Evolutionary conservation across 2,888 invertebrate genomes (phyloP), one percentile per base, ranked within the genome.

Genomic region (Tenthredo scrophulariae): DNA sequence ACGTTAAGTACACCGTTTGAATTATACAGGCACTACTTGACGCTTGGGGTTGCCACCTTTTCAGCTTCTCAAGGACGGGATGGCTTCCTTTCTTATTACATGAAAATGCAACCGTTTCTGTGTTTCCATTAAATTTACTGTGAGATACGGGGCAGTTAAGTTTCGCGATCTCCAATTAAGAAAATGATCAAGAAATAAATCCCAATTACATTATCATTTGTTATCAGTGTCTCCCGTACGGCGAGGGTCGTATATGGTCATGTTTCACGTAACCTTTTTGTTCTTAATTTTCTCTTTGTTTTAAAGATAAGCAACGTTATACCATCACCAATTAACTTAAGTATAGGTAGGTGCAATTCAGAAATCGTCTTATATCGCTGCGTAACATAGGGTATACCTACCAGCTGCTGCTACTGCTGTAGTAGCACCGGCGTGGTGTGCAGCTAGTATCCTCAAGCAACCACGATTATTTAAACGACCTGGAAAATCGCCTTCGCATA

Each of bases 251-350:
- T 15, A 33, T 33, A 33, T 67, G 67, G 33, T 67, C 67, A 7
- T 4, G 67, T 67, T 67, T 13, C 10, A 26, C 62, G 26, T 62
- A 10, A 70, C 18, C 0, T 70, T 33, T 70, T 26, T 70, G 0
- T 33, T 13, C 18, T 70, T 1, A 9, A 37, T 33, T 37, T 33
- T 70, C 37, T 80, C 26, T 62, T 80, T 22, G 18, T 62, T 33
- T 22, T 0, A 26, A 40, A n/a, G 62, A 80, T 58, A 80, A 80
- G 58, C 9, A 62, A 80, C 22, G 80, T 80, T 40, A 62, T 80
- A 80, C 80, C 80, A 40, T 62, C 80, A 29, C 70, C 83, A 70
- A 83, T 83, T 83, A 83, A 83, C 40, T 50, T 70, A 70, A 83
- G 83, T 50, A 67, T 67, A n/a, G 43, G 37, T 67, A n/a, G 43